These are phyloP conservation scores for Pelobates fuscus DNA, from an alignment of 2,113 vertebrate genomes.

Conservation along the genomic window DNA sequence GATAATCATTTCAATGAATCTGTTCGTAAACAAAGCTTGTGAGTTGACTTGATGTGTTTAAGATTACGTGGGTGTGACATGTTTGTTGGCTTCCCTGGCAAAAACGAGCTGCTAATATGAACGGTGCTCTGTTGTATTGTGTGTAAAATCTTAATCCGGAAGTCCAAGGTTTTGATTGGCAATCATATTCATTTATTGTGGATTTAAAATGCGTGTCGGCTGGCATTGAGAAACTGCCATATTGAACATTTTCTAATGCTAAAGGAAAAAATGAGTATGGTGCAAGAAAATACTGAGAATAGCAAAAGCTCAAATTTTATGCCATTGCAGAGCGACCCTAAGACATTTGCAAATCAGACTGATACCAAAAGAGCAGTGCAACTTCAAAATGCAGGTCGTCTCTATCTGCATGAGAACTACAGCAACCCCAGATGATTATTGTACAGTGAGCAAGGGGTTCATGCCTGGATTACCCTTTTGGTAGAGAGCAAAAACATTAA, in stretches of 20 bases:
- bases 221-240: slow-evolving; percentile 31
- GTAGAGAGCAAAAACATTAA: too few species aligned
- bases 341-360: too few species aligned
- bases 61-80: slow-evolving; percentile 1
- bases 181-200: slow-evolving; percentile 50
- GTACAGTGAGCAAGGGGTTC: too few species aligned
- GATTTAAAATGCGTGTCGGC: slow-evolving; percentile 45
- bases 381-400: too few species aligned
- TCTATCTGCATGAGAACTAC: too few species aligned
- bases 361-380: too few species aligned
- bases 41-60: slow-evolving; percentile 31
- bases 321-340: too few species aligned
- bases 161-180: slow-evolving; percentile 47
- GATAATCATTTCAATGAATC: slow-evolving; percentile 5
- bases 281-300: too few species aligned
- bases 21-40: slow-evolving; percentile 17
- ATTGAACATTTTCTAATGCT: slow-evolving; percentile 43
- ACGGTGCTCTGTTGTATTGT: slow-evolving; percentile 39
- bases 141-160: slow-evolving; percentile 46
- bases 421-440: too few species aligned
- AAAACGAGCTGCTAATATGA: slow-evolving; percentile 27
- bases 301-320: too few species aligned
- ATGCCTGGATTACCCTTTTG: too few species aligned
- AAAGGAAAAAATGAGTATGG: slow-evolving; percentile 53
- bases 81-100: slow-evolving; percentile 20